These are phyloP conservation scores for Girardia tigrina DNA, from an alignment of 2,888 invertebrate species.

Conservation along the genomic window DNA sequence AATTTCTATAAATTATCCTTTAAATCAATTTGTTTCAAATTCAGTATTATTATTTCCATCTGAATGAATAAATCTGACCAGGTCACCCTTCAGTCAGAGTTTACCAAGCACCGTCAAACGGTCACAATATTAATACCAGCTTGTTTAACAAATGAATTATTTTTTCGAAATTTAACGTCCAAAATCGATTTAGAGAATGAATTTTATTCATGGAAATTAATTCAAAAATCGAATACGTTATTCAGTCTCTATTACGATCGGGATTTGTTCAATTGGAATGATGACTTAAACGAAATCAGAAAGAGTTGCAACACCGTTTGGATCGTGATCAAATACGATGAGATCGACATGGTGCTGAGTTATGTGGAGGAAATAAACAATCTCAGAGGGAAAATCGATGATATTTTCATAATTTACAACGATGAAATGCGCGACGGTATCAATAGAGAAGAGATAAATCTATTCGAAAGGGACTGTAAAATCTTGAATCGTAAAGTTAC, in stretches of 20 bases:
- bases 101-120: too few relatives aligned
- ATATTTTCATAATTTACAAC: neutral
- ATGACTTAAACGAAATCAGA: neutral
- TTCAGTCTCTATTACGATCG: slow-evolving; percentile 14
- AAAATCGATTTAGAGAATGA: neutral
- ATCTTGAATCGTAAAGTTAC: neutral
- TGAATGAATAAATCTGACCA: too few relatives aligned
- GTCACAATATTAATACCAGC: neutral
- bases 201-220: neutral
- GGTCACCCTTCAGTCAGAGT: too few relatives aligned
- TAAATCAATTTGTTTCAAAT: too few relatives aligned
- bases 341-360: neutral
- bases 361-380: neutral
- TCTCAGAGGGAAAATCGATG: neutral
- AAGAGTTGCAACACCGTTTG: neutral
- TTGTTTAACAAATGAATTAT: neutral
- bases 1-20: too few relatives aligned
- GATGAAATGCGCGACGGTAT: neutral
- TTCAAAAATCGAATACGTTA: neutral
- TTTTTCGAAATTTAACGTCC: neutral
- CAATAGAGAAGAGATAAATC: neutral
- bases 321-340: neutral
- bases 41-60: too few relatives aligned
- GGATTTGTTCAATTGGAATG: neutral
- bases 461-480: neutral